Evolutionary conservation across 2,113 vertebrate species (phyloP).

Genomic region (Petromus typicus): DNA sequence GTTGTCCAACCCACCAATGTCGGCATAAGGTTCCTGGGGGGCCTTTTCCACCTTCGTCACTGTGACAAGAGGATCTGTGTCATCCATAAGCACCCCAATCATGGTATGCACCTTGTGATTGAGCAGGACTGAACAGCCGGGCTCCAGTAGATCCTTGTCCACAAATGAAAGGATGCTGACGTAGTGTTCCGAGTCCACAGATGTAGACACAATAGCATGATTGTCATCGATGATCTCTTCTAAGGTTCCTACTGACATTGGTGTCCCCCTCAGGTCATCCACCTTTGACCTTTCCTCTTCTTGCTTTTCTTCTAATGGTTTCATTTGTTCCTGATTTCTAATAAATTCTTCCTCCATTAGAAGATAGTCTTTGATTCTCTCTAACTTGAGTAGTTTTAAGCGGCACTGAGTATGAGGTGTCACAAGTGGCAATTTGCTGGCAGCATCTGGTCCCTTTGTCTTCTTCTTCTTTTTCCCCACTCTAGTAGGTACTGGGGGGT

Average conservation of each 20-base stretch:
- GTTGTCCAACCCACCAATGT: constrained; percentile 97
- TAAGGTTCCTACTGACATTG: constrained; percentile 98
- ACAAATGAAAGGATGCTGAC: constrained; percentile 99
- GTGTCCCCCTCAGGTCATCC: constrained; percentile 97
- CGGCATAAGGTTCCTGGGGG: constrained; percentile 97
- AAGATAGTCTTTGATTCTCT: constrained; percentile 98
- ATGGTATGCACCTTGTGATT: constrained; percentile 99
- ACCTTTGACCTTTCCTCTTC: constrained; percentile 99
- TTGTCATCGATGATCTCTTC: constrained; percentile 99
- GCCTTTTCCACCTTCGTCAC: constrained; percentile 99
- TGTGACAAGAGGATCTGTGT: constrained; percentile 97
- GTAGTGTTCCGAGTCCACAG: constrained; percentile 98
- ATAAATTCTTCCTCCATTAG: constrained; percentile 99
- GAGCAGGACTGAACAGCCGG: constrained; percentile 97
- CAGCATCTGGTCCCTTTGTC: constrained; percentile 98
- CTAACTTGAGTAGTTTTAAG: constrained; percentile 96
- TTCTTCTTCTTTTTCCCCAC: constrained; percentile 99
- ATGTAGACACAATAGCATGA: constrained; percentile 98
- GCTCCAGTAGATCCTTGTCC: constrained; percentile 97
- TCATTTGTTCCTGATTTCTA: constrained; percentile 99
- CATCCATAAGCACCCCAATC: constrained; percentile 98
- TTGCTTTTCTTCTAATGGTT: constrained; percentile 98
- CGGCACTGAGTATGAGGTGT: constrained; percentile 99
- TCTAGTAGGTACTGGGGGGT: constrained; percentile 98
- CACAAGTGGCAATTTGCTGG: constrained; percentile 97